phyloP scores from a whole-genome alignment of 1,140 invertebrate species.

The Polypedilum pembai region DNA sequence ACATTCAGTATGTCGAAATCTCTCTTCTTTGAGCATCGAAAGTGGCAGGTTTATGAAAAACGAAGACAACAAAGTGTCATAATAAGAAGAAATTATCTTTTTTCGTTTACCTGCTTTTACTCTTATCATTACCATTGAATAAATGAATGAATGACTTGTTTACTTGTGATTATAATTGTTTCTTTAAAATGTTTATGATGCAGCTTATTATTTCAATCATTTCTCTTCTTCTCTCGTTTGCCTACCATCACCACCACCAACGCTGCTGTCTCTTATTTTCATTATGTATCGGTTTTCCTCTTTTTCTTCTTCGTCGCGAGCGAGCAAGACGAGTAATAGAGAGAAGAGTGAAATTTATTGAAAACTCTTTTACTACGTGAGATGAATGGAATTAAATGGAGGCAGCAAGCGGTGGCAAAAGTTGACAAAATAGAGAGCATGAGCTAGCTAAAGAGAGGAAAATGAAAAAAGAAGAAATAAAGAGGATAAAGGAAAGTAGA shows the following conservation, averaged over 20 bases:
- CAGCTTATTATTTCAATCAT: conserved; percentile 5
- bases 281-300: background rate
- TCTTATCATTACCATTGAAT: conserved; percentile 1
- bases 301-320: background rate
- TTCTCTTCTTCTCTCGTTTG: background rate
- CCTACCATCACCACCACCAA: background rate
- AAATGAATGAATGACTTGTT: background rate
- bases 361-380: conserved; percentile 17
- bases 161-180: background rate
- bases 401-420: conserved; percentile 15
- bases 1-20: background rate
- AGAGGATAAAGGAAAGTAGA: background rate
- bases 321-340: background rate
- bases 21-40: background rate
- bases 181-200: background rate
- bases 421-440: background rate
- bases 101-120: background rate
- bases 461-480: too few relatives aligned
- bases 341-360: background rate
- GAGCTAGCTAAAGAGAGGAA: too few relatives aligned
- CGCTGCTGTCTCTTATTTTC: background rate
- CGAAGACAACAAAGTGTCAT: background rate
- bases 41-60: background rate
- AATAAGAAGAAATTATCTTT: background rate
- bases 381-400: background rate